A percentile compares a stretch with the other conserved stretches of the same genome.
Conservation (phyloP, 2,888 invertebrate species). For the Dicyrtoma fusca region DNA sequence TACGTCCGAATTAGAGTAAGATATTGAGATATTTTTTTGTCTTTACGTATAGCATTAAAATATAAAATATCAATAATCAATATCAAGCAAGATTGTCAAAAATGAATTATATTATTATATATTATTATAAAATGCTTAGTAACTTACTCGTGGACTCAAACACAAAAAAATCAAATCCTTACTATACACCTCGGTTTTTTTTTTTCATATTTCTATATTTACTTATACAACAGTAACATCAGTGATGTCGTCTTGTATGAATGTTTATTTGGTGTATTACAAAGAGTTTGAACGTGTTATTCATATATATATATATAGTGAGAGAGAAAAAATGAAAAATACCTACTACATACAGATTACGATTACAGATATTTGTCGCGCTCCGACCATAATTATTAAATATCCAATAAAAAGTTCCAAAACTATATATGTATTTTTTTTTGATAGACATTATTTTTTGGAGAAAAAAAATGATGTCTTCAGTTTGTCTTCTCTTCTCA, state of each 20-base stretch:
- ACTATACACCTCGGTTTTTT: slow-evolving; percentile 3
- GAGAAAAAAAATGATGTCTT: background rate
- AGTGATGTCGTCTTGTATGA: slow-evolving; percentile 11
- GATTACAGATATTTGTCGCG: slow-evolving; percentile 42
- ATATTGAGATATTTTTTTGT: slow-evolving; percentile 15
- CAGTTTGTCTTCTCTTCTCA: slow-evolving; percentile 2
- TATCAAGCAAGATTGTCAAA: no score
- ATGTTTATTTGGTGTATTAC: slow-evolving; percentile 30
- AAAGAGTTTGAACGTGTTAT: slow-evolving; percentile 28
- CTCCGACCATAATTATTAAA: slow-evolving; percentile 40
- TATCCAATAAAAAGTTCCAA: slow-evolving; percentile 33
- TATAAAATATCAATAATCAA: background rate
- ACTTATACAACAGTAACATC: background rate
- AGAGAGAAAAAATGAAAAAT: no score
- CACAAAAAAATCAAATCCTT: background rate
- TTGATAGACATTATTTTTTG: no score
- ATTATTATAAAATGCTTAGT: background rate
- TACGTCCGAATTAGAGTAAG: slow-evolving; percentile 29
- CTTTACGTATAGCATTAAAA: background rate
- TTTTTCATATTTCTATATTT: slow-evolving; percentile 17
- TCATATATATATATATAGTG: slow-evolving; percentile 3
- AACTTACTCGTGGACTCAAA: slow-evolving; percentile 13
- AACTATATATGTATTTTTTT: slow-evolving; percentile 19
- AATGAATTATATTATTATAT: no score
- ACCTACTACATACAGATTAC: background rate